Evolutionary conservation across 2,113 vertebrate genomes (phyloP), one percentile per base, ranked within the genome.

Genomic region (Daboia siamensis): DNA sequence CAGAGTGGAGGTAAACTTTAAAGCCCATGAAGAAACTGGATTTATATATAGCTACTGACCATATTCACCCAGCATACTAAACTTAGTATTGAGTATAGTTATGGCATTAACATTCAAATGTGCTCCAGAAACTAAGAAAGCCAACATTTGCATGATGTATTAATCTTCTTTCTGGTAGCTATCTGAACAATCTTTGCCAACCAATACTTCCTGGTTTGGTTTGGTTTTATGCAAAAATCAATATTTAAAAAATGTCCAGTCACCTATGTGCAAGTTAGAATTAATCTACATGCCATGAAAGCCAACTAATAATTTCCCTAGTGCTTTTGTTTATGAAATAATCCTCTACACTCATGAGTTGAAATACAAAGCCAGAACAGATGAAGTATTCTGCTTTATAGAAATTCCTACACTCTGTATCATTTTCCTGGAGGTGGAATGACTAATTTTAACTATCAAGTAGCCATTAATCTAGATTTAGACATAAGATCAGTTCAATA

Each of bases 1-100:
- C 98, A 99, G 93, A 99, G 98, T 93, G 99, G 99, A 94, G 99
- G 99, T 99, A 95, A 96, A 97, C 80, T 15, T 5, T 9, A 59
- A n/a, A 46, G 8, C 9, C 4, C 44, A 9, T 59, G 5, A 64
- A 7, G 17, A 87, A 46, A 3, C 12, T 39, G 46, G 56, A 29
- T 52, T 80, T 20, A 44, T 51, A 20, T 59, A 33, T 4, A 54
- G 21, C 12, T 26, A 21, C 9, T 51, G 21, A 21, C 20, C 20
- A 29, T 3, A 39, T 80, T 80, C 17, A 44, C 74, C 74, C 33
- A 80, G 74, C 33, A 80, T 21, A 80, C 74, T 80, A 44, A 80
- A 80, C 20, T 80, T 80, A 80, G 33, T 80, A 80, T 80, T 80
- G 33, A 80, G 17, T 33, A 39, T 3, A 44, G 74, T 21, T 80